Base-by-base conservation (phyloP, 2,797 vertebrate species). In the Lophura swinhoii region DNA sequence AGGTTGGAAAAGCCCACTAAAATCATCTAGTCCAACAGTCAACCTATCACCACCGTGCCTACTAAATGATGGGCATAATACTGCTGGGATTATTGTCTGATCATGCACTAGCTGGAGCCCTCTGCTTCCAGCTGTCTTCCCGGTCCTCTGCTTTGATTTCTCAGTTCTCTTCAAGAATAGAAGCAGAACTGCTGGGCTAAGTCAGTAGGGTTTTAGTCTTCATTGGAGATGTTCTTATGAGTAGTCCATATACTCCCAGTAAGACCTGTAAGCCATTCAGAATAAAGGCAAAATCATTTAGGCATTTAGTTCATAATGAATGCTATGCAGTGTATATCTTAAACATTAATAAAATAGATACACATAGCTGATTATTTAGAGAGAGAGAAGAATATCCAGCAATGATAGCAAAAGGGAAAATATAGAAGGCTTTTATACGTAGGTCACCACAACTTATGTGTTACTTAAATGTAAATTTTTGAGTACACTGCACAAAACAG, bases 401-500 rank as follows among this genome's bases (percentile, higher is more conserved):
- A 12, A 4, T 12, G 49, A 22, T 55, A 11, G 16, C 24, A 16
- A 3, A 14, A 68, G 28, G 29, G 22, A n/a, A 60, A 43, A 6
- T 21, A 21, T 43, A 22, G 8, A 0, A 31, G 28, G 4, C 15
- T 55, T 56, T 24, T 46, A 1, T 12, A 0, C 4, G 8, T 13
- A 0, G 2, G 8, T 63, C 43, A 15, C 44, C 9, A 2, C 46
- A 56, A 4, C 18, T 66, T 12, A 8, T 0, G 0, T 18, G 12
- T 35, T 79, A 6, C 24, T 63, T n/a, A 1, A 9, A 51, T 24
- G 10, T 14, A 26, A 33, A 41, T 26, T 73, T 73, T 53, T 23
- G 48, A 33, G n/a, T 60, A 1, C 21, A 55, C 4, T 37, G 31
- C 2, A 2, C 9, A 51, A 53, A 63, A 29, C 17, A 0, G 0